These are phyloP conservation scores for Anarrhichthys ocellatus DNA, from an alignment of 2,113 vertebrate genomes.

Conservation along the genomic window DNA sequence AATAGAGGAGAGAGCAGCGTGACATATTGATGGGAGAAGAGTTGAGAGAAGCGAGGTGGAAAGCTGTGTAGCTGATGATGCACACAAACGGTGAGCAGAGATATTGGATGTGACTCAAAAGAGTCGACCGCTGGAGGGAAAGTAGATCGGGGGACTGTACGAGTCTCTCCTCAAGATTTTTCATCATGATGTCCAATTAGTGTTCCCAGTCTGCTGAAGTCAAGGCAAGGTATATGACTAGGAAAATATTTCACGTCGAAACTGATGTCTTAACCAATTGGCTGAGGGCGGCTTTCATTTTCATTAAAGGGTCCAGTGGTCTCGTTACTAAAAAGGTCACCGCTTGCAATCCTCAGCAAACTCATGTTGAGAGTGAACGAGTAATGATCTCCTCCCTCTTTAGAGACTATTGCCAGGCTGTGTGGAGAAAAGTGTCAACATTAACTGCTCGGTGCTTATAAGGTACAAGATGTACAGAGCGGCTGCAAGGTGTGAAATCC, in stretches of 20 bases:
- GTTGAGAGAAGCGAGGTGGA: slow-evolving; percentile 25
- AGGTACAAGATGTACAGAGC: slow-evolving; percentile 7
- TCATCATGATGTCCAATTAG: slow-evolving; percentile 58
- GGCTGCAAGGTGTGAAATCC: background rate
- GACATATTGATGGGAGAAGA: slow-evolving; percentile 31
- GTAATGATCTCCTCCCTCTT: slow-evolving; percentile 19
- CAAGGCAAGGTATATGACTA: slow-evolving; percentile 16
- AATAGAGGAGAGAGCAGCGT: slow-evolving; percentile 22
- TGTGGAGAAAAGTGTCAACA: slow-evolving; percentile 12
- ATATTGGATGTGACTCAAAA: slow-evolving; percentile 43
- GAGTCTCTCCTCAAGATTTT: slow-evolving; percentile 39
- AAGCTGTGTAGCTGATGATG: slow-evolving; percentile 23
- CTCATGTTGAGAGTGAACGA: background rate
- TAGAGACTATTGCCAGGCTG: slow-evolving; percentile 6
- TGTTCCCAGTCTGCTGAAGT: slow-evolving; percentile 40
- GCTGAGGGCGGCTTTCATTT: slow-evolving; percentile 53
- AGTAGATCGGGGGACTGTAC: background rate
- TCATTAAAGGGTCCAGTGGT: slow-evolving; percentile 55
- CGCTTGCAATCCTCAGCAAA: slow-evolving; percentile 44
- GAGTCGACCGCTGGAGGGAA: slow-evolving; percentile 11
- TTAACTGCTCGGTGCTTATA: background rate
- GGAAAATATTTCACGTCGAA: slow-evolving; percentile 35
- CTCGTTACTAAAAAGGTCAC: slow-evolving; percentile 54
- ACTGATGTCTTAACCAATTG: slow-evolving; percentile 34
- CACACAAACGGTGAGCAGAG: background rate